phyloP scores from a whole-genome alignment of 2,888 invertebrate genomes.

The Xanthorhoe designata region DNA sequence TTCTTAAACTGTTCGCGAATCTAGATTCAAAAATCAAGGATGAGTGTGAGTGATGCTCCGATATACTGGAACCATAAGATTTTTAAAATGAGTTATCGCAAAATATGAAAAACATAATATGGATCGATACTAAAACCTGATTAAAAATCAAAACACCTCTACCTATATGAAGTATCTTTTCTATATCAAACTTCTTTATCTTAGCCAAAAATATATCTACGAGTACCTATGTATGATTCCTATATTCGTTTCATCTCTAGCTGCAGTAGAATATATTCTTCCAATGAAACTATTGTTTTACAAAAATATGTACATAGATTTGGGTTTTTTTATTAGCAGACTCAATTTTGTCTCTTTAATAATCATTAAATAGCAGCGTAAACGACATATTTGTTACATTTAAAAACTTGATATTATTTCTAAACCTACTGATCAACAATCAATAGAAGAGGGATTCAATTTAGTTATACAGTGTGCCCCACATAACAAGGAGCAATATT shows the following conservation, averaged over 20 bases:
- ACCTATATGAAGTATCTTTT: constrained; percentile 24
- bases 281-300: background rate
- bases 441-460: constrained; percentile 1
- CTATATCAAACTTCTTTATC: constrained; percentile 36
- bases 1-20: too few relatives aligned
- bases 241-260: constrained; percentile 25
- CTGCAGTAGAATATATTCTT: constrained; percentile 27
- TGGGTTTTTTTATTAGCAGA: constrained; percentile 13
- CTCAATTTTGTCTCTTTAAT: background rate
- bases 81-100: background rate
- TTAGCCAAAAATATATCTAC: constrained; percentile 58
- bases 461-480: background rate
- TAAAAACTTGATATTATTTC: constrained; percentile 14
- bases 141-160: constrained; percentile 12
- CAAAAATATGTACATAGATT: constrained; percentile 6
- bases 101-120: background rate
- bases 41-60: too few relatives aligned
- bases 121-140: constrained; percentile 4
- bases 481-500: background rate
- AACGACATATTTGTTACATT: constrained; percentile 15
- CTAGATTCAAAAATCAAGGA: too few relatives aligned
- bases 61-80: too few relatives aligned
- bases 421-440: constrained; percentile 15
- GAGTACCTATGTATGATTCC: constrained; percentile 6
- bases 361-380: constrained; percentile 13